Conservation (phyloP, 1,140 invertebrate species). For the Bombyx mandarina region DNA sequence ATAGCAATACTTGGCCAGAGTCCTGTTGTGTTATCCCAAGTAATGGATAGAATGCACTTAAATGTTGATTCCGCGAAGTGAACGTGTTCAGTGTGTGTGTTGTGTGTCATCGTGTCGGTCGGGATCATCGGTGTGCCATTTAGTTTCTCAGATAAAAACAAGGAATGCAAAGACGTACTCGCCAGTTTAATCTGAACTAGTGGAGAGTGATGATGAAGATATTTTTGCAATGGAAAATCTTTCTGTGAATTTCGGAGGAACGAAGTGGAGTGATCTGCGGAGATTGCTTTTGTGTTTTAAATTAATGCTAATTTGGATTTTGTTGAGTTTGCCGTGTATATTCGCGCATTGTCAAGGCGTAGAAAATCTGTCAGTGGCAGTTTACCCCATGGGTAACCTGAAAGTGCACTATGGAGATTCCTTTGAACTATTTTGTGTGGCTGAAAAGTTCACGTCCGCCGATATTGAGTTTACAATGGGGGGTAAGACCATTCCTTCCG, state of each 20-base stretch:
- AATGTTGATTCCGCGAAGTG: slow-evolving; percentile 28
- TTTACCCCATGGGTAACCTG: slow-evolving; percentile 34
- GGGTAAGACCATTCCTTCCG: slow-evolving; percentile 22
- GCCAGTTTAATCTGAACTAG: slow-evolving; percentile 37
- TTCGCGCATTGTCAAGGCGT: slow-evolving; percentile 40
- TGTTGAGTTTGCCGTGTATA: slow-evolving; percentile 38
- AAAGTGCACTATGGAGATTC: slow-evolving; percentile 39
- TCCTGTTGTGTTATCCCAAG: too few species aligned
- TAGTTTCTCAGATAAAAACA: slow-evolving; percentile 40
- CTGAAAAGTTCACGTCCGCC: slow-evolving; percentile 35
- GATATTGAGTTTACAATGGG: slow-evolving; percentile 36
- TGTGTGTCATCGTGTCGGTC: slow-evolving; percentile 44
- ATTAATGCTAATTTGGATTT: slow-evolving; percentile 40
- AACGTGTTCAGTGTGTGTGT: slow-evolving; percentile 35
- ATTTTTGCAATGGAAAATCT: slow-evolving; percentile 49
- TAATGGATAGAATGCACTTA: slow-evolving; percentile 8
- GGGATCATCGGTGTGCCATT: slow-evolving; percentile 50
- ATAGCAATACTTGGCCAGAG: too few species aligned
- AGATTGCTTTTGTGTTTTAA: slow-evolving; percentile 46
- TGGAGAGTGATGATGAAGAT: slow-evolving; percentile 35
- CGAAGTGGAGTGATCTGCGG: slow-evolving; percentile 38
- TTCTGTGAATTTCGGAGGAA: slow-evolving; percentile 31
- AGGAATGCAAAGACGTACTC: slow-evolving; percentile 43
- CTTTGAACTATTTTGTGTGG: slow-evolving; percentile 49
- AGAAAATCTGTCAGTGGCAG: slow-evolving; percentile 31